Evolutionary conservation across 2,888 invertebrate genomes (phyloP), one percentile per base, ranked within the genome.

Genomic region (Xestia c-nigrum): DNA sequence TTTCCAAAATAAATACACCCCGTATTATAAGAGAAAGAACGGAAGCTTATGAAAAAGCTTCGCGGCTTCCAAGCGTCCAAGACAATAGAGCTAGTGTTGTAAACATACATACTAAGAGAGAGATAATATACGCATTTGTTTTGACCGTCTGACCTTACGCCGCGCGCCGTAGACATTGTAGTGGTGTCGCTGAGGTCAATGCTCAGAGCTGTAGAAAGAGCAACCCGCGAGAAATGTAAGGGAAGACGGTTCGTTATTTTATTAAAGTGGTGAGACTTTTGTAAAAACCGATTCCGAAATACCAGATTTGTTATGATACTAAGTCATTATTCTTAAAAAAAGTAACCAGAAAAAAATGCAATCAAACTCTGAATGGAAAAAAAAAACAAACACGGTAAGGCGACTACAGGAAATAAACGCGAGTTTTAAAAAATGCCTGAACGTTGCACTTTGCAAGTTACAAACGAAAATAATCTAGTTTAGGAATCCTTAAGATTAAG

Each of bases 111-210:
- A 21, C 3, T 47, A 50, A 31, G 31, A 38, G 47, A 31, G 31
- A 38, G 47, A 67, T 57, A 67, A 31, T n/a, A 5, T 10, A 59
- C 67, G 47, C 67, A 59, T 50, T n/a, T 68, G 14, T 43, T 76
- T 68, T 77, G 47, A 67, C 40, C 14, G n/a, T 69, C 78, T 78
- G 61, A 77, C 70, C 78, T 46, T 70, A 52, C 61, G 19, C 0
- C 38, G 61, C 31, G 31, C 57, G 19, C 1, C n/a, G 64, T 64
- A 21, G 5, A 40, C 63, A 14, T 14, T 16, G 12, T n/a, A n/a
- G 16, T 50, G 43, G 5, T 24, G 59, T 16, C 14, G 38, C 7
- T 4, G 31, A 43, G 61, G 61, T 76, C 59, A 76, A 61, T 14
- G 76, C 9, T 46, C 77, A 70, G 61, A 43, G 6, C 21, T 63